Percentiles rank a stretch among this genome's conserved stretches.
These are phyloP conservation scores for Holothuria glaberrima DNA, from an alignment of 35 echinoderm and acorn worm species.

Conservation along the genomic window DNA sequence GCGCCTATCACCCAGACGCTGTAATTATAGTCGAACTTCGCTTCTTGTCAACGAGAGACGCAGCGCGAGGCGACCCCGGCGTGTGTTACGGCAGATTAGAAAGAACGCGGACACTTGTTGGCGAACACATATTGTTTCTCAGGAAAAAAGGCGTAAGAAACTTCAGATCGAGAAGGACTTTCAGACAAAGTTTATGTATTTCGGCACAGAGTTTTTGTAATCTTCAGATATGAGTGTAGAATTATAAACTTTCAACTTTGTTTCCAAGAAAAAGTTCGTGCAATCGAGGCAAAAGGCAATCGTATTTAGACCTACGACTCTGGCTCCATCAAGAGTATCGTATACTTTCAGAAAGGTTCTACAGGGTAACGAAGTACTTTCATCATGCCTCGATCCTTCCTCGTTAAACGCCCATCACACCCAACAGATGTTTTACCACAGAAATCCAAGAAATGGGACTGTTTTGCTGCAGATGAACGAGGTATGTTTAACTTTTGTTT, in stretches of 20 bases:
- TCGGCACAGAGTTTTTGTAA: no score
- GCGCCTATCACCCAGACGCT: no score
- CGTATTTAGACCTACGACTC: no score
- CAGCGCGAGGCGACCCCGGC: slow-evolving; percentile 27
- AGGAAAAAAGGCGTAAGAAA: neutral
- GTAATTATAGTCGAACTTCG: no score
- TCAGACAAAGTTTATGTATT: no score
- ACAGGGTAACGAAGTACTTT: slow-evolving; percentile 10
- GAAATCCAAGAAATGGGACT: slow-evolving; percentile 38
- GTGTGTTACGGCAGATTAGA: slow-evolving; percentile 4
- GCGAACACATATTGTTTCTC: slow-evolving; percentile 19
- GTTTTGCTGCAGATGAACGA: slow-evolving; percentile 29
- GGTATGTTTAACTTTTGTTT: neutral
- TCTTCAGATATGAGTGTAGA: no score
- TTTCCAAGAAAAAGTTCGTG: no score
- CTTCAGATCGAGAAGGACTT: no score
- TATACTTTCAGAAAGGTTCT: neutral
- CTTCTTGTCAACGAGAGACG: no score
- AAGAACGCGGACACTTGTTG: slow-evolving; percentile 26
- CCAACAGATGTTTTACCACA: neutral
- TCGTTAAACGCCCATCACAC: slow-evolving; percentile 5
- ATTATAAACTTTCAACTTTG: no score
- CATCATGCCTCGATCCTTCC: slow-evolving; percentile 46
- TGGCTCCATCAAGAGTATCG: no score
- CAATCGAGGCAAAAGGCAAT: no score